These are phyloP conservation scores for Oreochromis spilurus DNA, from an alignment of 2,113 vertebrate species.

Conservation along the genomic window DNA sequence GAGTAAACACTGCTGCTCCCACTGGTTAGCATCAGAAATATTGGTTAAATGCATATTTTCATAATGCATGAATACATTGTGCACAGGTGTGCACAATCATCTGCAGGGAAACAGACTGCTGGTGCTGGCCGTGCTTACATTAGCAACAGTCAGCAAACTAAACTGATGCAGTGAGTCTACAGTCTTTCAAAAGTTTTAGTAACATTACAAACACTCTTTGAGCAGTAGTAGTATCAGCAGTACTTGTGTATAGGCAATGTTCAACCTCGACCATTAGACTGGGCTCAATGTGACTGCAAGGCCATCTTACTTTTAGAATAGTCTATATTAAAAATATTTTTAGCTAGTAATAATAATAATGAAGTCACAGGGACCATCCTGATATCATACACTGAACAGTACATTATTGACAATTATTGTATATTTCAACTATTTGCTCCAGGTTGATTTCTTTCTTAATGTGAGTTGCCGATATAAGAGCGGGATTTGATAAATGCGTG, in stretches of 20 bases:
- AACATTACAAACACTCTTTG: not conserved
- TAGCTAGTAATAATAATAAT: not conserved
- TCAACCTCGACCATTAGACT: not conserved
- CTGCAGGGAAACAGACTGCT: not conserved
- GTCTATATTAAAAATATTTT: not conserved
- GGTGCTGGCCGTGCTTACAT: not conserved
- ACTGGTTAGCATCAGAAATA: not conserved
- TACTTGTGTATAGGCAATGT: not conserved
- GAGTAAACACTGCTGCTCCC: not conserved
- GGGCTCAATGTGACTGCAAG: not conserved
- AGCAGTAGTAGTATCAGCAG: not conserved
- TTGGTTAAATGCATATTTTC: not conserved
- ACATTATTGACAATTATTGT: not conserved
- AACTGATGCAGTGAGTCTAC: not conserved
- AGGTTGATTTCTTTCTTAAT: not conserved
- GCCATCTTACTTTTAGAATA: not conserved
- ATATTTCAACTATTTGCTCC: not conserved
- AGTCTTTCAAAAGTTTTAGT: not conserved
- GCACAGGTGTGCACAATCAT: not conserved
- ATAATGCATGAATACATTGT: not conserved
- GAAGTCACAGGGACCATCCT: not conserved
- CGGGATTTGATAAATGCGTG: not conserved
- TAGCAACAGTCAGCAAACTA: not conserved
- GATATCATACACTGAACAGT: fast-evolving
- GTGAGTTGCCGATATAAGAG: not conserved